Evolutionary conservation across 1,140 invertebrate genomes (phyloP), one percentile per base, ranked within the genome.

Genomic region (Leptinotarsa defecta): DNA sequence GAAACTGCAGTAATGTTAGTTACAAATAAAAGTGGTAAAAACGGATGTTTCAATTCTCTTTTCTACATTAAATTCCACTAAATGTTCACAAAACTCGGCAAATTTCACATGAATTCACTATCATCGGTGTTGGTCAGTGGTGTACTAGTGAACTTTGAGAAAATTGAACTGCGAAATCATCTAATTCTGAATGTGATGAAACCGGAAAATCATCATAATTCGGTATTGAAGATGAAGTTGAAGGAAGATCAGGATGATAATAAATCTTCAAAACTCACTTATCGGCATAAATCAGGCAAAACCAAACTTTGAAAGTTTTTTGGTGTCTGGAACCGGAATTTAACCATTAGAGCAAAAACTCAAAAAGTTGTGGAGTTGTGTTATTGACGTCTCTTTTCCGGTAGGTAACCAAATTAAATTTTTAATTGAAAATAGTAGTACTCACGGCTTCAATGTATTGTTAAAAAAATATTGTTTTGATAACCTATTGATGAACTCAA

Each of bases 111-210:
- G 2, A 17, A 57, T n/a, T 70, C 43, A 49, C 43, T 2, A 11
- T 24, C 24, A 70, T 70, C 43, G 20, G 43, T 68, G 65, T 68
- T 68, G 65, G 65, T 27, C 1, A 68, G 20, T 22, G 65, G 65
- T 68, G 27, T 8, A 68, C 65, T 70, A 43, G 68, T 72, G 13
- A 62, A 71, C 49, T 48, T n/a, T 71, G 43, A 11, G 49, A 52
- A 19, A 48, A 52, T 71, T 49, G 43, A 57, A 72, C 5, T 48
- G 13, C 48, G 27, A 72, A 72, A 15, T 34, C 57, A 72, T 20
- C 22, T 62, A 62, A 49, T 64, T 19, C n/a, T 64, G 71, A 61
- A 34, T 24, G 71, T 20, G 52, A 62, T 62, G 71, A 20, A n/a
- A 72, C 57, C 13, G 57, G 52, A 19, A 72, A 62, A 61, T 34